Conservation (phyloP, 2,888 invertebrate genomes). For the Drosophila tripunctata region DNA sequence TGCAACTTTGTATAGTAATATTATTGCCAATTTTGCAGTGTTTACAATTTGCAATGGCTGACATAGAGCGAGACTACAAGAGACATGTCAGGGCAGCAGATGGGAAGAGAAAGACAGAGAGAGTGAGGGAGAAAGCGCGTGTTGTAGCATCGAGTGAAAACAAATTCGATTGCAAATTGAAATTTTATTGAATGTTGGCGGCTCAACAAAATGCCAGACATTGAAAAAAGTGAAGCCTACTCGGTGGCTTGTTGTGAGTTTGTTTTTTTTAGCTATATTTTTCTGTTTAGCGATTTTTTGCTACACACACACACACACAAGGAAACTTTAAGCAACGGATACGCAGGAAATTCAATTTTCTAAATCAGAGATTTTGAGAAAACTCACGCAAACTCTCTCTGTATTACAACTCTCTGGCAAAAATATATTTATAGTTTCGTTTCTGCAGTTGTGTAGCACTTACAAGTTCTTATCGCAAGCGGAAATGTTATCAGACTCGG, state of each 20-base stretch:
- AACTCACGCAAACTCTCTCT: neutral
- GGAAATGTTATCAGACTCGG: slow-evolving; percentile 16
- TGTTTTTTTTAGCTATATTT: slow-evolving; percentile 43
- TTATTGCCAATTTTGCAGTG: slow-evolving; percentile 70
- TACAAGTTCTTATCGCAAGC: slow-evolving; percentile 14
- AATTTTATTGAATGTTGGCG: slow-evolving; percentile 75
- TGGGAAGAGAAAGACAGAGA: neutral
- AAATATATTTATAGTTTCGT: neutral
- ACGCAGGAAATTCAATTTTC: slow-evolving; percentile 63
- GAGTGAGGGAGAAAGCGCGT: neutral
- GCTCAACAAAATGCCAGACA: slow-evolving; percentile 31
- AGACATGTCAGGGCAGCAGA: neutral
- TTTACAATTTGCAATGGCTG: slow-evolving; percentile 66
- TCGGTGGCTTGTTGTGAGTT: slow-evolving; percentile 42
- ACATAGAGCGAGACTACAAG: slow-evolving; percentile 22
- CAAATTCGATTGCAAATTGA: slow-evolving; percentile 77
- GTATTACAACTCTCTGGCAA: neutral
- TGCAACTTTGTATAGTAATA: slow-evolving; percentile 45
- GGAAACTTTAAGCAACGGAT: slow-evolving; percentile 28
- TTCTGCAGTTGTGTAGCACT: neutral
- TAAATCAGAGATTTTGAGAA: slow-evolving; percentile 39
- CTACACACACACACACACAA: neutral
- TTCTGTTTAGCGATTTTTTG: slow-evolving; percentile 26
- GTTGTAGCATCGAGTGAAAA: slow-evolving; percentile 50
- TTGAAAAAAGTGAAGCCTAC: neutral